Evolutionary conservation across 2,113 vertebrate genomes (phyloP).

Genomic region (Dasyprocta punctata): DNA sequence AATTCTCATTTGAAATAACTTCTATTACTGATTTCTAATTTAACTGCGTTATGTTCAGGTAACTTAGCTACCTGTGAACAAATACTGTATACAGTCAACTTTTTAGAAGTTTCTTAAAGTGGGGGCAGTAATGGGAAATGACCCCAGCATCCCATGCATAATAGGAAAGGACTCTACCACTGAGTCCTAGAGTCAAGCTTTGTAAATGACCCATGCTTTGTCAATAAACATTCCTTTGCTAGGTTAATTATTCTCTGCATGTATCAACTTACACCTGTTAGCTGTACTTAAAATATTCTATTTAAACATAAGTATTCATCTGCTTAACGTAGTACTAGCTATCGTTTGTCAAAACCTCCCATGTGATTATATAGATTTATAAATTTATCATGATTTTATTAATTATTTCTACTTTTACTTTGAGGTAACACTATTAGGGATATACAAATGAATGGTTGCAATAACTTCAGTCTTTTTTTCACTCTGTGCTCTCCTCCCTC

Average conservation of each 20-base stretch:
- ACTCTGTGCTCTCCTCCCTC: not conserved
- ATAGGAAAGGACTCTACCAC: not conserved
- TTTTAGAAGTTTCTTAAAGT: not conserved
- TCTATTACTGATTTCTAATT: conserved; percentile 6
- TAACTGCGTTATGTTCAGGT: not conserved
- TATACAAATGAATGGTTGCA: not conserved
- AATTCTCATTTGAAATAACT: not conserved
- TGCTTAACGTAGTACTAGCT: not conserved
- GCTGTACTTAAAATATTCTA: not conserved
- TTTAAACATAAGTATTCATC: not conserved
- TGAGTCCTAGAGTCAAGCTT: not conserved
- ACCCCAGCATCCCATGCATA: not conserved
- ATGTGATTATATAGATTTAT: not conserved
- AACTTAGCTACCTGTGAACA: not conserved
- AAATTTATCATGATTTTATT: not conserved
- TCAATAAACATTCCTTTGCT: not conserved
- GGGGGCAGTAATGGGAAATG: not conserved
- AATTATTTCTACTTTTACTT: conserved; percentile 3
- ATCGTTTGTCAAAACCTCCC: not conserved
- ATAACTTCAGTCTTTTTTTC: not conserved
- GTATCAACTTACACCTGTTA: not conserved
- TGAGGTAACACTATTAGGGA: not conserved
- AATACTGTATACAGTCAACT: not conserved
- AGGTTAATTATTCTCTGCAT: not conserved
- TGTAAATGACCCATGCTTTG: not conserved